These are phyloP conservation scores for Setipinna tenuifilis DNA, from an alignment of 2,797 vertebrate species.

Conservation along the genomic window DNA sequence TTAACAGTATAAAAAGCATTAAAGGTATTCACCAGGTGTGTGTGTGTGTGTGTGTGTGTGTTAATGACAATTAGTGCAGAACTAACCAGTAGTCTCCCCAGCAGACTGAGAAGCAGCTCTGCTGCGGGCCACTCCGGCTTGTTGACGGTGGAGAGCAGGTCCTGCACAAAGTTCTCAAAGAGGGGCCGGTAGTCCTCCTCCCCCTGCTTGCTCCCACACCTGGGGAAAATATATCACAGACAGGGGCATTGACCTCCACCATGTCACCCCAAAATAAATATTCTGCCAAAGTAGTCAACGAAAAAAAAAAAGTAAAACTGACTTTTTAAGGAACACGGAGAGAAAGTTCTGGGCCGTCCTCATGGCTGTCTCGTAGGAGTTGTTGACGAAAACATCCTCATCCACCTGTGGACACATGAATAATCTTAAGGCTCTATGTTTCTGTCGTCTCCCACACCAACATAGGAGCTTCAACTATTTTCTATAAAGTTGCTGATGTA, in stretches of 20 bases:
- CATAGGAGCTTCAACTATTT: too few relatives aligned
- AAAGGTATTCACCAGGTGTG: too few relatives aligned
- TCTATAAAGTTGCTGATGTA: too few relatives aligned
- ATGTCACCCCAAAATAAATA: not conserved
- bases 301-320: slow-evolving; percentile 56
- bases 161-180: slow-evolving; percentile 99
- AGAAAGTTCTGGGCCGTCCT: slow-evolving; percentile 97
- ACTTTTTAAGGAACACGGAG: slow-evolving; percentile 98
- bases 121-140: slow-evolving; percentile 98
- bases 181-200: slow-evolving; percentile 97
- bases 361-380: slow-evolving; percentile 97
- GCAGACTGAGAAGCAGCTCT: slow-evolving; percentile 92
- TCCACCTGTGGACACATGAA: slow-evolving; percentile 78
- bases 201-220: slow-evolving; percentile 97
- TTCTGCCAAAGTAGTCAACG: not conserved
- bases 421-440: not conserved
- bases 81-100: slow-evolving; percentile 93
- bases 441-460: not conserved
- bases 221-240: slow-evolving; percentile 53
- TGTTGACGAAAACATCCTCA: slow-evolving; percentile 94
- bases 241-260: not conserved
- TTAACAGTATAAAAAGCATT: too few relatives aligned
- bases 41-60: not conserved
- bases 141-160: slow-evolving; percentile 97
- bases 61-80: not conserved